Evolutionary conservation across 2,888 invertebrate genomes (phyloP), one percentile per base, ranked within the genome.

Genomic region (Cyaniris semiargus): DNA sequence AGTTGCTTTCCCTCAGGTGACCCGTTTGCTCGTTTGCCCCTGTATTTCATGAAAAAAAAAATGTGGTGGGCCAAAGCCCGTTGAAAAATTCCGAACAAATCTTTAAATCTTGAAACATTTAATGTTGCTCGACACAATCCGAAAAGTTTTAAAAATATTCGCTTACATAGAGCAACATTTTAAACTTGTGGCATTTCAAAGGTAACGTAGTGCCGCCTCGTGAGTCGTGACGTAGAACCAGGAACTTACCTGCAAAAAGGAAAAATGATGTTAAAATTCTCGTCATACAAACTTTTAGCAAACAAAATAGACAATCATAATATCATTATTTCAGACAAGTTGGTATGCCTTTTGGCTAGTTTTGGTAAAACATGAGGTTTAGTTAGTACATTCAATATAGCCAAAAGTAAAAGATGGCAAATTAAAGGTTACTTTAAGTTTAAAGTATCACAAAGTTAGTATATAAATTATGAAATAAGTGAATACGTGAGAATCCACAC

Each of bases 211-310:
- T 15, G 23, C 21, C 27, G 27, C 31, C 5, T 66, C 27, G 27
- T 31, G 2, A 31, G 1, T 66, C 27, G 27, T 31, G 2, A 31
- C 27, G 15, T 27, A 31, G 44, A 7, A 15, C 27, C 74, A 8
- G 74, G 74, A 74, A 44, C 74, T 74, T 74, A 74, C 74, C 74
- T 74, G 74, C 18, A 74, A 44, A 74, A 8, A 74, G 21, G 23
- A 23, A 72, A n/a, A 15, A 74, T 27, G 21, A 72, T 66, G 15
- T 72, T 44, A 23, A 38, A 38, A 71, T 38, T 38, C 10, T 38
- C 34, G 71, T 38, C 10, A 23, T 53, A 18, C 21, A 60, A 13
- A 60, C 23, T 23, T 60, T 60, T 23, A 13, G 10, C 21, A 58
- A 21, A 21, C 23, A 58, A 58, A n/a, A 21, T 21, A 58, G 21